A percentile compares a stretch with the other conserved stretches of the same genome.
These are phyloP conservation scores for Phragmatobia fuliginosa DNA, from an alignment of 2,888 invertebrate species.

Conservation along the genomic window DNA sequence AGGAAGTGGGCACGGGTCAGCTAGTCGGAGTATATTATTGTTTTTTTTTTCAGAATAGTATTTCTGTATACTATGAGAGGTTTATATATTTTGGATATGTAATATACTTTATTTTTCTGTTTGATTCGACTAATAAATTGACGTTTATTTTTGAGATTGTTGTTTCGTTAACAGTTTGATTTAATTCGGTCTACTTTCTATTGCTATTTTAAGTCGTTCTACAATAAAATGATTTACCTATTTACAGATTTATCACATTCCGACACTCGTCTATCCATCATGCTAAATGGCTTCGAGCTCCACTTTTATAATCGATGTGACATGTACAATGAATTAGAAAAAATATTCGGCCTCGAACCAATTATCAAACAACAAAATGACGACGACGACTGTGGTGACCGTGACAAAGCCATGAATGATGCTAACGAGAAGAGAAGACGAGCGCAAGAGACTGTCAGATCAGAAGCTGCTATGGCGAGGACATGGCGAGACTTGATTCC, in stretches of 20 bases:
- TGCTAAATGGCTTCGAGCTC: slow-evolving; percentile 97
- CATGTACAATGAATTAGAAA: slow-evolving; percentile 94
- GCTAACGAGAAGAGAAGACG: slow-evolving; percentile 87
- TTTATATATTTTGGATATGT: background rate
- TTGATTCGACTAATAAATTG: too few relatives aligned
- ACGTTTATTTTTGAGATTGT: too few relatives aligned
- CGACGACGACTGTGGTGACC: slow-evolving; percentile 83
- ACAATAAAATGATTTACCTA: slow-evolving; percentile 6
- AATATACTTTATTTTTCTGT: too few relatives aligned
- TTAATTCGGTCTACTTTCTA: background rate
- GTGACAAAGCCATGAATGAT: slow-evolving; percentile 88
- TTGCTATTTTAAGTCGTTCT: background rate
- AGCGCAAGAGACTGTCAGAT: slow-evolving; percentile 85
- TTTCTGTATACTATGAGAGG: background rate
- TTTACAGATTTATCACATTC: slow-evolving; percentile 96
- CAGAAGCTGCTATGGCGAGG: slow-evolving; percentile 94
- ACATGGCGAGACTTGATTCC: slow-evolving; percentile 99
- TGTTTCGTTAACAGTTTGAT: too few relatives aligned
- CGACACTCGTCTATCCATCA: slow-evolving; percentile 95
- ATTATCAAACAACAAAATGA: slow-evolving; percentile 90
- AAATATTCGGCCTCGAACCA: slow-evolving; percentile 94
- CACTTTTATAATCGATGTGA: slow-evolving; percentile 98
- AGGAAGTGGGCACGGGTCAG: too few relatives aligned
- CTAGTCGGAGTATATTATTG: too few relatives aligned
- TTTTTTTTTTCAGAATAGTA: background rate